phyloP scores from a whole-genome alignment of 2,113 vertebrate genomes.

The Cyphotilapia sp. region DNA sequence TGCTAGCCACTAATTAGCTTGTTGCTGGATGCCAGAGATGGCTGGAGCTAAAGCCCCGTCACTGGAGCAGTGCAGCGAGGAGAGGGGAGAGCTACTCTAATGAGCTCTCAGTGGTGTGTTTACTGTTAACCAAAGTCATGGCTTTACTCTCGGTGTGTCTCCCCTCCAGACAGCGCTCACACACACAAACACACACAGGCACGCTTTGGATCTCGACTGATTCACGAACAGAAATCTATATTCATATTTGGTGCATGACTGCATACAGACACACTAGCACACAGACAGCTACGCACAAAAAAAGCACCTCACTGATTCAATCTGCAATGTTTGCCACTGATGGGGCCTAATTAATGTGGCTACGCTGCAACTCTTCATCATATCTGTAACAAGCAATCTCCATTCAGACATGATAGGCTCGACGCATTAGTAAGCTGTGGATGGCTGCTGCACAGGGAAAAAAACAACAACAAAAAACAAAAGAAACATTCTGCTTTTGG shows the following conservation, averaged over 20 bases:
- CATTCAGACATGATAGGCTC: conserved; percentile 36
- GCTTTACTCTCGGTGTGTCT: conserved; percentile 32
- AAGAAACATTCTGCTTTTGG: neutral
- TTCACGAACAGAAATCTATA: conserved; percentile 1
- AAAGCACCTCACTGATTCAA: conserved; percentile 20
- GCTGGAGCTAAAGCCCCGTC: conserved; percentile 48
- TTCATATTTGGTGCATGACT: conserved; percentile 17
- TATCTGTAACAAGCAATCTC: conserved; percentile 53
- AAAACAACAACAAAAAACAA: neutral
- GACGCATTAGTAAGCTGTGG: neutral
- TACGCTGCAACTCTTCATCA: conserved; percentile 45
- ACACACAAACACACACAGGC: neutral
- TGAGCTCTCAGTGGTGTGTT: conserved; percentile 69
- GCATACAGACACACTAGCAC: neutral
- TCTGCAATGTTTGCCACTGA: conserved; percentile 26
- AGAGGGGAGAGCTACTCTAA: conserved; percentile 53
- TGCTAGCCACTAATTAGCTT: conserved; percentile 63
- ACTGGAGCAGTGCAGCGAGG: conserved; percentile 40
- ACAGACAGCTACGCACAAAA: neutral
- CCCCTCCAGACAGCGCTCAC: neutral
- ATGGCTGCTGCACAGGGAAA: neutral
- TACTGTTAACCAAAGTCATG: conserved; percentile 66
- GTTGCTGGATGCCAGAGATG: conserved; percentile 52
- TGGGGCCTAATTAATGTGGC: conserved; percentile 53
- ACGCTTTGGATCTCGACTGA: neutral